phyloP scores from a whole-genome alignment of 1,140 invertebrate genomes.

The Temnothorax curvispinosus region DNA sequence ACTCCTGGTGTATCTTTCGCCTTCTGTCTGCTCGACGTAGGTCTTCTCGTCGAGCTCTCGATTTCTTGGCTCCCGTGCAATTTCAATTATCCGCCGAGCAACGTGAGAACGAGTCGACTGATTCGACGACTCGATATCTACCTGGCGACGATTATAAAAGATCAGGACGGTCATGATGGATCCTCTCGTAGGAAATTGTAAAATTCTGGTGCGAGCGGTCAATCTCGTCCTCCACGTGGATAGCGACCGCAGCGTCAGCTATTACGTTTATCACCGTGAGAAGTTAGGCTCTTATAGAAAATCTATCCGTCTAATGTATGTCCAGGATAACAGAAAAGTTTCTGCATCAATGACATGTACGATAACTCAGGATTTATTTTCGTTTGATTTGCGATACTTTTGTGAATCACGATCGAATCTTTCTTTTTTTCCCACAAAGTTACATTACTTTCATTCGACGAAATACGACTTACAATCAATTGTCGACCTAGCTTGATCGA shows the following conservation, averaged over 20 bases:
- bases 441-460: background rate
- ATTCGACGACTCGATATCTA: constrained; percentile 48
- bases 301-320: background rate
- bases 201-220: background rate
- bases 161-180: background rate
- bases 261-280: background rate
- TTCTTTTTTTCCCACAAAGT: background rate
- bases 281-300: background rate
- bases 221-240: background rate
- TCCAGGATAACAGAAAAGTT: background rate
- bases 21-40: constrained; percentile 63
- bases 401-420: constrained; percentile 11
- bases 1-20: constrained; percentile 55
- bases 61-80: constrained; percentile 69
- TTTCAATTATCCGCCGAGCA: constrained; percentile 68
- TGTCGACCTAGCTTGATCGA: constrained; percentile 34
- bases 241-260: background rate
- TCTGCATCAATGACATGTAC: background rate
- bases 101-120: constrained; percentile 31
- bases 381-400: background rate
- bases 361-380: background rate
- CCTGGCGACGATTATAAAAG: constrained; percentile 44
- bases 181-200: background rate
- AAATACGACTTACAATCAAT: constrained; percentile 13
- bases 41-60: constrained; percentile 9